Evolutionary conservation across 2,113 vertebrate genomes (phyloP), one percentile per base, ranked within the genome.

Genomic region (Circaetus cinerascens): DNA sequence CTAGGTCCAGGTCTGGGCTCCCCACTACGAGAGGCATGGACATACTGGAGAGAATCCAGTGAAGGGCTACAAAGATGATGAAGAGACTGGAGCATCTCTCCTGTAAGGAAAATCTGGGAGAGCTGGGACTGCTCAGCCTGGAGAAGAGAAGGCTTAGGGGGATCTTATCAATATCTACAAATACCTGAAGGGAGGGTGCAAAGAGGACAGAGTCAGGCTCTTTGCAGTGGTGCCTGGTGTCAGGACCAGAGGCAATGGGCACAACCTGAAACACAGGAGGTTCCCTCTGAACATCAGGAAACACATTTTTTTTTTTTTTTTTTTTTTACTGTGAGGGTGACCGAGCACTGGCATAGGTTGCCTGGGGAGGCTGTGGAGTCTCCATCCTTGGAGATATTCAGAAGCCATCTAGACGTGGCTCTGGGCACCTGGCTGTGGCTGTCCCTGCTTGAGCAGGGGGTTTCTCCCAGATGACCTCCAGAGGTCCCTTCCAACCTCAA

Each of bases 361-460:
- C 18, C 32, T 0, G 0, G 16, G 13, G 25, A 68, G 7, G 11
- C 5, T 59, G 8, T 68, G 21, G 48, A 63, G 13, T 76, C 18
- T 86, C 38, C 41, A 2, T 56, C 34, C 34, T 73, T 64, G n/a
- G 45, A 74, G n/a, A 13, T 74, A 32, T 1, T 77, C 34, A 43
- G 1, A 74, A 57, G 7, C 18, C 5, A 3, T 40, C 4, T 51
- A 7, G 36, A 32, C 15, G 1, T 12, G 11, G 10, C 80, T 10
- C 53, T 76, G 63, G 12, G 9, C 0, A 1, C 0, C 23, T 57
- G 63, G 9, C 5, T 77, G 7, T 78, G 38, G 2, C 4, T 62
- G 9, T 6, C 15, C 5, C 23, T 85, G 30, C 60, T 71, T 71
- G 55, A 66, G 38, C 50, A 26, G 27, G 29, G 7, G 6, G 2